phyloP scores from a whole-genome alignment of 2,888 invertebrate genomes.

The Sminthurinus aureus region DNA sequence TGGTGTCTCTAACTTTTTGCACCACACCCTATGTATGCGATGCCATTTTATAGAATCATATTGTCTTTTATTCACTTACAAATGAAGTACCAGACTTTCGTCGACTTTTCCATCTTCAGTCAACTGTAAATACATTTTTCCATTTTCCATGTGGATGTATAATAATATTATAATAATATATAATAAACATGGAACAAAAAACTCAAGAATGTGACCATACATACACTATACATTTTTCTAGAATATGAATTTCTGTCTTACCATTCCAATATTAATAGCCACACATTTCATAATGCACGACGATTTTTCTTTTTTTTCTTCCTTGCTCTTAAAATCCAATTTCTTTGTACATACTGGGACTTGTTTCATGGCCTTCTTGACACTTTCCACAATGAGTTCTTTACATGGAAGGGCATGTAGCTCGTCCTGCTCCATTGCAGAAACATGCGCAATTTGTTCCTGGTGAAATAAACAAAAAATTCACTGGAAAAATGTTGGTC shows the following conservation, averaged over 20 bases:
- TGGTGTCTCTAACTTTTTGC: too few species aligned
- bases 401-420: conserved; percentile 24
- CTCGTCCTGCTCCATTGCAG: neutral
- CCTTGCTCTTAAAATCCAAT: conserved; percentile 27
- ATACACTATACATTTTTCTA: too few species aligned
- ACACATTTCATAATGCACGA: conserved; percentile 41
- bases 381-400: conserved; percentile 33
- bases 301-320: conserved; percentile 33
- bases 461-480: neutral
- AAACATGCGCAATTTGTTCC: neutral
- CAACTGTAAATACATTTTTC: conserved; percentile 13
- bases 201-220: too few species aligned
- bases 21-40: too few species aligned
- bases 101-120: conserved; percentile 24
- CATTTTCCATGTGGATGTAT: too few species aligned
- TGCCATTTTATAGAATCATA: too few species aligned
- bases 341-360: conserved; percentile 31
- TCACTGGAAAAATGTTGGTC: neutral
- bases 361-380: conserved; percentile 37
- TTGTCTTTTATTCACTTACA: too few species aligned
- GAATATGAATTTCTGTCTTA: too few species aligned
- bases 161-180: too few species aligned
- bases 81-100: conserved; percentile 28
- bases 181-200: too few species aligned
- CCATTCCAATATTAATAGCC: conserved; percentile 36